phyloP scores from a whole-genome alignment of 1,140 invertebrate species.

The Bombus sibiricus region DNA sequence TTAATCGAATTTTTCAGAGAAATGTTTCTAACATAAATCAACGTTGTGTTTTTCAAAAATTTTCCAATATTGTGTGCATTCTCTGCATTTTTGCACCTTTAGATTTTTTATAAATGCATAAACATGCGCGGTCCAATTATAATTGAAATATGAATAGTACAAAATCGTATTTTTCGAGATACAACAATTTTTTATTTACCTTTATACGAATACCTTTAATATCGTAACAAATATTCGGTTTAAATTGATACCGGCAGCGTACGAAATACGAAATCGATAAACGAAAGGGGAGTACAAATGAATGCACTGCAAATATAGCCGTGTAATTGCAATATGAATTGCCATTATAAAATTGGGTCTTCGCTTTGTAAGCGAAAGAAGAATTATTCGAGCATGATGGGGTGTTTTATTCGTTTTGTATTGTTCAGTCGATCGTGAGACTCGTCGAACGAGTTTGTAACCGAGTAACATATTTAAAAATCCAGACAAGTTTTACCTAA shows the following conservation, averaged over 20 bases:
- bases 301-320: not conserved
- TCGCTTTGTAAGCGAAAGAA: not conserved
- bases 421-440: not conserved
- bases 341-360: too few relatives aligned
- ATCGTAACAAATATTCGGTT: not conserved
- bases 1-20: not conserved
- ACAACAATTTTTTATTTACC: not conserved
- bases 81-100: too few relatives aligned
- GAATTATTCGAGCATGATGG: not conserved
- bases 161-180: not conserved
- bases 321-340: not conserved
- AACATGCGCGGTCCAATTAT: not conserved
- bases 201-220: not conserved
- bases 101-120: too few relatives aligned
- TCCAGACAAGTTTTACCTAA: not conserved
- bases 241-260: not conserved
- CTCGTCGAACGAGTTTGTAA: not conserved
- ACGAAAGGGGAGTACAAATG: not conserved
- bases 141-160: too few relatives aligned
- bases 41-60: too few relatives aligned
- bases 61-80: accelerated
- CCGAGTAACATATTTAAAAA: not conserved
- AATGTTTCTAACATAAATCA: accelerated
- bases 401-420: not conserved
- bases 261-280: not conserved